Evolutionary conservation across 2,888 invertebrate species (phyloP).

Genomic region (Pegoplata infirma): DNA sequence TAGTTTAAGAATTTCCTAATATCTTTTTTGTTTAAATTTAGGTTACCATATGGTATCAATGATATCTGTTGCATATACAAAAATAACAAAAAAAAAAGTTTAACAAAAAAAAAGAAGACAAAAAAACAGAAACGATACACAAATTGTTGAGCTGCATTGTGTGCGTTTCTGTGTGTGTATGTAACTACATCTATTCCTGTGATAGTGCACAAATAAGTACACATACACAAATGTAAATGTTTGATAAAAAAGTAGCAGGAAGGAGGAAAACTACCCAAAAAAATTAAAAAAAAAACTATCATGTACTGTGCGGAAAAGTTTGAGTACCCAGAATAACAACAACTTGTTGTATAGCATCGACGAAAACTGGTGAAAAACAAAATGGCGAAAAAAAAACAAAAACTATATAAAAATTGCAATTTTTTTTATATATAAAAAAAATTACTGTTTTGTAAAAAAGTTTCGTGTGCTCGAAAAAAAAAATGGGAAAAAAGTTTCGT

Average conservation of each 20-base stretch:
- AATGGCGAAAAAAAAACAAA: constrained; percentile 69
- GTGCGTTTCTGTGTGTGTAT: not conserved
- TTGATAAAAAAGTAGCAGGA: not conserved
- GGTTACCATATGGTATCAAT: constrained; percentile 61
- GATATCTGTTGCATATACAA: constrained; percentile 54
- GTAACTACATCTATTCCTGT: not conserved
- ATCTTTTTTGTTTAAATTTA: constrained; percentile 34
- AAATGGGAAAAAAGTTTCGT: constrained; percentile 15
- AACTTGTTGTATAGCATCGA: constrained; percentile 60
- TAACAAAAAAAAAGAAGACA: too few species aligned
- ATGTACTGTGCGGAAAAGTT: constrained; percentile 49
- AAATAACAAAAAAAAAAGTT: not conserved
- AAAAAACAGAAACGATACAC: too few species aligned
- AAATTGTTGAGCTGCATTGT: not conserved
- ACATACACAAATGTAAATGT: not conserved
- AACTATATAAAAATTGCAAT: constrained; percentile 68
- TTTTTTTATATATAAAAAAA: constrained; percentile 57
- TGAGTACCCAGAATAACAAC: constrained; percentile 60
- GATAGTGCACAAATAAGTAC: not conserved
- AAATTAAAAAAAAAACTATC: constrained; percentile 14
- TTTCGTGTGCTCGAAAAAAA: constrained; percentile 77
- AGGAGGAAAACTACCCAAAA: not conserved
- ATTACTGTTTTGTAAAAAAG: constrained; percentile 74
- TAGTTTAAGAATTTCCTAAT: not conserved
- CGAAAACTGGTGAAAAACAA: constrained; percentile 69